Evolutionary conservation across 2,113 vertebrate species (phyloP).

Genomic region (Bungarus multicinctus): DNA sequence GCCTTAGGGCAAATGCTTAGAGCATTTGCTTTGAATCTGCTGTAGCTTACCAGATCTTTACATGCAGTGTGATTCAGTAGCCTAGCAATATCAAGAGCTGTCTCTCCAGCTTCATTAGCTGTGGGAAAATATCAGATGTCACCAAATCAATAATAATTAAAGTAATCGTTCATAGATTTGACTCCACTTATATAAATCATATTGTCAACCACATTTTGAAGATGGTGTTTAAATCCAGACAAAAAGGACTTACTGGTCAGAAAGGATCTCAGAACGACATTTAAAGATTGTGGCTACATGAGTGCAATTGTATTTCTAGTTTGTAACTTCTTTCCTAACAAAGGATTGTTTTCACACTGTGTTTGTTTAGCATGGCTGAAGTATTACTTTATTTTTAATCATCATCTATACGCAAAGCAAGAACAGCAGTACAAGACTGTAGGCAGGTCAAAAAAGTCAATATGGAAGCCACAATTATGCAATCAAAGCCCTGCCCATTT

Average conservation of each 20-base stretch:
- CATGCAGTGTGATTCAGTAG: slow-evolving; percentile 60
- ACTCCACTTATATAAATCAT: not conserved
- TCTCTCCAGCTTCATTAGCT: slow-evolving; percentile 70
- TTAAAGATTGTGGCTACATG: not conserved
- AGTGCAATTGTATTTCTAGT: not conserved
- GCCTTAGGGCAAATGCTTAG: not conserved
- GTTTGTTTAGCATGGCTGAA: not conserved
- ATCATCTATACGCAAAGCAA: not conserved
- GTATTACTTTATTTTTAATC: not conserved
- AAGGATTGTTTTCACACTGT: not conserved
- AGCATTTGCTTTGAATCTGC: not conserved
- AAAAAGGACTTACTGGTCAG: not conserved
- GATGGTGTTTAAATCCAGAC: not conserved
- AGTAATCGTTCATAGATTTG: too few relatives aligned
- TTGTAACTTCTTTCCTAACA: not conserved
- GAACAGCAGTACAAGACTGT: not conserved
- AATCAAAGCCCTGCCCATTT: not conserved
- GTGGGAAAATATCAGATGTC: not conserved
- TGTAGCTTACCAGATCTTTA: slow-evolving; percentile 67
- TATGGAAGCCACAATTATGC: not conserved
- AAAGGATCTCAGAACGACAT: not conserved
- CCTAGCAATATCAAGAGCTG: slow-evolving; percentile 59
- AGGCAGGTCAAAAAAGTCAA: not conserved
- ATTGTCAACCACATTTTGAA: not conserved
- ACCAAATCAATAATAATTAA: too few relatives aligned